These are phyloP conservation scores for Bergia sp. DNA, from an alignment of 92 coral and sea anemone genomes.

Conservation along the genomic window DNA sequence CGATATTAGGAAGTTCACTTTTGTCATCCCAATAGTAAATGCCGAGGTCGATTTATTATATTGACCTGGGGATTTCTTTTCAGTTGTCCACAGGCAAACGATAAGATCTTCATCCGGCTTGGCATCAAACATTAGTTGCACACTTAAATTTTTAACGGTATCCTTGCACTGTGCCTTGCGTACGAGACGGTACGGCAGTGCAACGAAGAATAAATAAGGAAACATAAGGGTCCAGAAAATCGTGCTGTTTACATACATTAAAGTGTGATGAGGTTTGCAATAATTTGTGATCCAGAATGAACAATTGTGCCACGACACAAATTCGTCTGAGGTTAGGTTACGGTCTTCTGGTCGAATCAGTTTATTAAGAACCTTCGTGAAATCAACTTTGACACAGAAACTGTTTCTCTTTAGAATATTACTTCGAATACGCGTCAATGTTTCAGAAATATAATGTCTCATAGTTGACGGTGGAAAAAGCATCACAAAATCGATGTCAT, in stretches of 20 bases:
- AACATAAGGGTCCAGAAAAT: conserved; percentile 47
- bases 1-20: neutral
- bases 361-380: conserved; percentile 5
- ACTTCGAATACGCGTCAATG: neutral
- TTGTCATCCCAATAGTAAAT: neutral
- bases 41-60: neutral
- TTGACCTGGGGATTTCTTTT: conserved; percentile 31
- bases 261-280: conserved; percentile 50
- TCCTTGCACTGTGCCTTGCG: conserved; percentile 41
- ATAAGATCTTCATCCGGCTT: conserved; percentile 22
- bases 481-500: conserved; percentile 7
- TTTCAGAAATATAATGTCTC: neutral
- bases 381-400: conserved; percentile 34
- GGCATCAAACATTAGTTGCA: conserved; percentile 23
- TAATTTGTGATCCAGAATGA: conserved; percentile 55
- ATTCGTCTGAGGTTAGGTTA: conserved; percentile 20
- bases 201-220: conserved; percentile 46
- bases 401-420: neutral
- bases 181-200: conserved; percentile 42
- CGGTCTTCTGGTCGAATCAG: conserved; percentile 25
- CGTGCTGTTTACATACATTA: conserved; percentile 47
- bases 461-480: neutral
- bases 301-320: conserved; percentile 55
- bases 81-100: conserved; percentile 22
- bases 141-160: neutral